These are phyloP conservation scores for Drosophila pseudotalamancana DNA, from an alignment of 2,888 invertebrate species.

Conservation along the genomic window DNA sequence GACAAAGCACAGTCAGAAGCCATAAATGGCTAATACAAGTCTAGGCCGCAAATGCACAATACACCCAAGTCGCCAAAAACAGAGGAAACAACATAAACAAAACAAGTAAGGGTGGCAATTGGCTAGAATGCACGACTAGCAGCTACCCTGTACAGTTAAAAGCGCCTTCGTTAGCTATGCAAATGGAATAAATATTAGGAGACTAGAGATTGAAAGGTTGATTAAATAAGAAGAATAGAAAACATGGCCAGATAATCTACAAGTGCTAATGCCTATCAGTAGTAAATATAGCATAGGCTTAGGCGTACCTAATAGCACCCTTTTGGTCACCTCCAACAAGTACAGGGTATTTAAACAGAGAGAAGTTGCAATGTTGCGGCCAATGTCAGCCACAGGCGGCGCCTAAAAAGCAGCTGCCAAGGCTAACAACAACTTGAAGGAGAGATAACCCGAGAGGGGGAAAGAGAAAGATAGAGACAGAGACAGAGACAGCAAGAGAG, in stretches of 20 bases:
- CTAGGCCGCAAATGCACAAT: slow-evolving; percentile 55
- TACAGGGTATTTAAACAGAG: slow-evolving; percentile 18
- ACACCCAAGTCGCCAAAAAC: slow-evolving; percentile 56
- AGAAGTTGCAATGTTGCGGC: slow-evolving; percentile 73
- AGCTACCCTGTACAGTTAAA: neutral
- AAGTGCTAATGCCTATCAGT: too few relatives aligned
- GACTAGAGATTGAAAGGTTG: too few relatives aligned
- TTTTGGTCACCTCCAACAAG: neutral
- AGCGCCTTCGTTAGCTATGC: neutral
- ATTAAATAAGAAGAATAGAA: too few relatives aligned
- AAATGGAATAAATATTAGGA: too few relatives aligned
- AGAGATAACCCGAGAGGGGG: neutral
- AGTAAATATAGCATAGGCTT: neutral
- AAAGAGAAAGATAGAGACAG: neutral
- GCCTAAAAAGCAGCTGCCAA: slow-evolving; percentile 38
- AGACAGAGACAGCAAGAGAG: neutral
- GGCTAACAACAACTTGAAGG: slow-evolving; percentile 29
- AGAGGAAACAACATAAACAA: slow-evolving; percentile 23
- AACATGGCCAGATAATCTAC: too few relatives aligned
- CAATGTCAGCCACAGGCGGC: slow-evolving; percentile 59
- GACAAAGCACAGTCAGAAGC: slow-evolving; percentile 56
- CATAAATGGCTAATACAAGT: slow-evolving; percentile 78
- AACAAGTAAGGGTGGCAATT: slow-evolving; percentile 1
- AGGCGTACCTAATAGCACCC: neutral
- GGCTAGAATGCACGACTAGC: neutral